Base-by-base conservation (phyloP, 2,888 invertebrate genomes). In the Sarcophaga rosellei region DNA sequence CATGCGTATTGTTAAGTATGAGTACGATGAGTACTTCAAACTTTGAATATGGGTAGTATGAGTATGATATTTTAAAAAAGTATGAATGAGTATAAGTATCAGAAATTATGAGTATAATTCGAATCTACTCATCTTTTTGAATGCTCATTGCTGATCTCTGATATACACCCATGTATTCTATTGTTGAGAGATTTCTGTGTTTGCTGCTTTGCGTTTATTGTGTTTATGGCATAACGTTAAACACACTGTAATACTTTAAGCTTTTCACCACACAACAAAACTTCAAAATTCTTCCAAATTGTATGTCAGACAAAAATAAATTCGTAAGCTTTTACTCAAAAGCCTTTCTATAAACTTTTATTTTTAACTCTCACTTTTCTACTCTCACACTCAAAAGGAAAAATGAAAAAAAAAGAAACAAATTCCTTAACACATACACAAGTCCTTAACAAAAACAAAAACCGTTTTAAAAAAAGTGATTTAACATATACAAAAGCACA, bases 381-480 rank as follows among this genome's bases (percentile, higher is more conserved):
- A 70, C 11, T 47, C 63, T 45, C 66, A 20, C 5, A 12, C n/a
- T 61, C 70, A 62, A 47, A 57, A 5, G 17, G 15, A 23, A 35
- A 35, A 35, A 0, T 0, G 1, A 35, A 3, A 35, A 35, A 35
- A 11, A n/a, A 80, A 62, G 10, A 68, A 23, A 47, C 17, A 53
- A 74, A 73, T 10, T 76, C 80, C 75, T 66, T 66, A 62, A 77
- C 62, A 47, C 68, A 68, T 17, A 57, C 45, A 83, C 25, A 73
- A 15, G 57, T 82, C 77, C 82, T 83, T 83, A 62, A 83, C 76
- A 47, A n/a, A 61, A 76, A 81, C 53, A 65, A 45, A 45, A 57
- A 70, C 25, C 63, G 61, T 10, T n/a, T n/a, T 8, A 35, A 35
- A 35, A 53, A 53, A 17, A 47, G 1, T 53, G 12, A 3, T 17